phyloP scores from a whole-genome alignment of 2,797 vertebrate genomes.

The Onychomys arenicola region DNA sequence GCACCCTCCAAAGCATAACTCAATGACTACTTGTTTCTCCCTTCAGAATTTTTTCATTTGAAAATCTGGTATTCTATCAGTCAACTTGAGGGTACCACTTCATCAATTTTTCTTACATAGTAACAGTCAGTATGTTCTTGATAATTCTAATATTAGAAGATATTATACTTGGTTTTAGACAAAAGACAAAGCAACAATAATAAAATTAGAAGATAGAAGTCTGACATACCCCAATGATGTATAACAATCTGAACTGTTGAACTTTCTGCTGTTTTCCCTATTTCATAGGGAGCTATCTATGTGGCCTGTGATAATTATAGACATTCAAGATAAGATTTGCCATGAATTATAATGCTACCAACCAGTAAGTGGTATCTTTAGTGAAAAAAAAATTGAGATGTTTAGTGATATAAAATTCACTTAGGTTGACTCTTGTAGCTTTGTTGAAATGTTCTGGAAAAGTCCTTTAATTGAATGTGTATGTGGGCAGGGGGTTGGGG shows the following conservation, averaged over 20 bases:
- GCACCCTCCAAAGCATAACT: neutral
- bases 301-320: neutral
- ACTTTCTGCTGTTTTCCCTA: constrained; percentile 26
- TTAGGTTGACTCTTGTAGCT: neutral
- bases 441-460: neutral
- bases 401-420: neutral
- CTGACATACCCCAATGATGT: neutral
- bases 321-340: neutral
- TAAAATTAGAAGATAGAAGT: neutral
- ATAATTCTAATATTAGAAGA: constrained; percentile 16
- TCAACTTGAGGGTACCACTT: neutral
- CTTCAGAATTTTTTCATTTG: constrained; percentile 38
- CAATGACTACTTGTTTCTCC: constrained; percentile 36
- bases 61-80: constrained; percentile 23
- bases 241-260: neutral
- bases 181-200: neutral
- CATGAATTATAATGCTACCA: neutral
- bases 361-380: neutral
- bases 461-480: neutral
- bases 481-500: neutral
- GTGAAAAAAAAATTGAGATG: neutral
- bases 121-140: neutral
- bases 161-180: neutral
- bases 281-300: neutral
- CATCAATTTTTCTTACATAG: constrained; percentile 8